Base-by-base conservation (phyloP, 2,888 invertebrate genomes). In the Mycalesis mineus region DNA sequence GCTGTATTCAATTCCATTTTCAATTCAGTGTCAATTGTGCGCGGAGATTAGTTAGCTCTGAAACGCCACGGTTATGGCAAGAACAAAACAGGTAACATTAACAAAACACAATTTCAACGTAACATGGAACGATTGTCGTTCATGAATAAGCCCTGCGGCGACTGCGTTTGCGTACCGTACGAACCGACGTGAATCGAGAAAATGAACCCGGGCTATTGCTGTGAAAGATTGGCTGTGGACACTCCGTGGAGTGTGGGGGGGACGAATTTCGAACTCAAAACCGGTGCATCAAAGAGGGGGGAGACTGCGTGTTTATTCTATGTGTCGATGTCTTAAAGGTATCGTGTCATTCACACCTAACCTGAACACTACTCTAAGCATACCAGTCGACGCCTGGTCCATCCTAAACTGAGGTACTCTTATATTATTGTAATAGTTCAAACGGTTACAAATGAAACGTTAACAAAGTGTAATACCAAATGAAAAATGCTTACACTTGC, bases 321-420 rank as follows among this genome's bases (percentile, higher is more conserved):
- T 80, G 81, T 87, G 86, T 88, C 84, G 71, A 82, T 88, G 87
- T 86, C 81, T 78, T 66, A 64, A 65, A 76, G 76, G 74, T 77
- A 78, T 73, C 76, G 77, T 86, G 79, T 82, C 79, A 80, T 74
- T 80, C 70, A 70, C 74, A 78, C 80, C 80, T 86, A 84, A 86
- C 82, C 83, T 83, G 76, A 71, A 72, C 73, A 75, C 81, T 82
- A 77, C 78, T 80, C 61, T 58, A 78, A 79, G 80, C 81, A 84
- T 80, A 87, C 87, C 88, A 88, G 88, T 88, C 88, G 88, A 87
- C 88, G 88, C 87, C 86, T 88, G 88, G 88, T 88, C 88, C 84
- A 85, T 87, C 88, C 84, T 88, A 84, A 88, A 85, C 87, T 85
- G 88, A 89, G 88, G 84, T 88, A 84, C 78, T 79, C 84, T 87